phyloP scores from a whole-genome alignment of 2,888 invertebrate genomes.

The Protodeltote pygarga region DNA sequence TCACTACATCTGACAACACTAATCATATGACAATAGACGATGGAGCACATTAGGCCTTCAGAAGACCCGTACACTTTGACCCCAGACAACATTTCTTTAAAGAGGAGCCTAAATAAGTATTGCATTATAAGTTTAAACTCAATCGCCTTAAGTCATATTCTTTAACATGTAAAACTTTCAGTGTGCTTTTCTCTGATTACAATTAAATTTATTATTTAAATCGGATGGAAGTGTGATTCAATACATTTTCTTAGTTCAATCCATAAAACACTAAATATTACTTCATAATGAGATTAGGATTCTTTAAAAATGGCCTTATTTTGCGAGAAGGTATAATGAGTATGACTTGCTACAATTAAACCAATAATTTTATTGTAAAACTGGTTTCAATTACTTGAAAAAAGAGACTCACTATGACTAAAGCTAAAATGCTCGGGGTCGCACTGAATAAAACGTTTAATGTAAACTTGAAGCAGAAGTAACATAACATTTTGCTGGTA shows the following conservation, averaged over 20 bases:
- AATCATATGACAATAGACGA: too few species aligned
- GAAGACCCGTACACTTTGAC: too few species aligned
- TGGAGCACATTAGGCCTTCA: too few species aligned
- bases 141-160: too few species aligned
- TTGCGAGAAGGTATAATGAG: too few species aligned
- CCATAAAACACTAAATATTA: too few species aligned
- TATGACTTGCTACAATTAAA: not conserved
- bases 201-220: not conserved
- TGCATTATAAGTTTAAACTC: too few species aligned
- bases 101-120: too few species aligned
- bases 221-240: too few species aligned
- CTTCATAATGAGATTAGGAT: too few species aligned
- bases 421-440: slow-evolving; percentile 11
- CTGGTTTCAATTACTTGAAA: slow-evolving; percentile 22
- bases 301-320: slow-evolving; percentile 8
- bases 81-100: too few species aligned
- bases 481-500: slow-evolving; percentile 2
- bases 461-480: slow-evolving; percentile 12
- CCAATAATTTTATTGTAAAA: slow-evolving; percentile 16
- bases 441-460: slow-evolving; percentile 7
- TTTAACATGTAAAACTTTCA: slow-evolving; percentile 12
- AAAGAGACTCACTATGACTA: slow-evolving; percentile 20
- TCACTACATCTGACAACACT: slow-evolving; percentile 34
- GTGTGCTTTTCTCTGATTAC: slow-evolving; percentile 4
- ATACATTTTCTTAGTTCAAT: too few species aligned